Evolutionary conservation across 2,888 invertebrate genomes (phyloP), one percentile per base, ranked within the genome.

Genomic region (Bhutanitis thaidina): DNA sequence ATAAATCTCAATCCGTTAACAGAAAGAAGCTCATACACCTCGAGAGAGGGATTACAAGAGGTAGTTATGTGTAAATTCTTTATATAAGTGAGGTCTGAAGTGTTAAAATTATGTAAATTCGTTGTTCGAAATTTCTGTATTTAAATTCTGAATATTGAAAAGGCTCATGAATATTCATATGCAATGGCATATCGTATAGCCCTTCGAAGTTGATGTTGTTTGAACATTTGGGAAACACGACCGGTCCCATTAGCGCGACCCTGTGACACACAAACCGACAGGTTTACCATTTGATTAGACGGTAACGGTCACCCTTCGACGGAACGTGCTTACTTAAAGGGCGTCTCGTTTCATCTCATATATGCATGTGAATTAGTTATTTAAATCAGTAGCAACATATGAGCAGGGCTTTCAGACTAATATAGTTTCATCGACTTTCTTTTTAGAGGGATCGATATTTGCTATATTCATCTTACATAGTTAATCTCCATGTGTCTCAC

Each of bases 181-280:
- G 7, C 13, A 20, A 12, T 25, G 13, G 9, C 20, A n/a, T 12
- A 34, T 9, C 38, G 43, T 9, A 43, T 27, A 8, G 40, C 47
- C 32, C 27, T 37, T 35, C 41, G 43, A 27, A 47, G 46, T 25
- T 3, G 46, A 37, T 39, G 25, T 30, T 9, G 35, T 34, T 32
- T 20, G 41, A 52, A 38, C 20, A 49, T 54, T 58, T 56, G 47
- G 44, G 27, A 34, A 25, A 8, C 13, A 34, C n/a, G 54, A 59
- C 62, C 60, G 51, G 63, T 61, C 51, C 62, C 54, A 67, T 73
- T 71, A 73, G 63, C 69, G 57, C 39, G 62, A 61, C 73, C 70
- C 64, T 71, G 60, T 71, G 73, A 67, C 75, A 74, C 52, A 74
- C 71, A 60, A 62, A 65, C 60, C 49, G 53, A 52, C 47, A 52